Percentiles rank a stretch among this genome's conserved stretches.
Evolutionary conservation across 2,797 vertebrate genomes (phyloP).

Genomic region (Dermochelys coriacea): DNA sequence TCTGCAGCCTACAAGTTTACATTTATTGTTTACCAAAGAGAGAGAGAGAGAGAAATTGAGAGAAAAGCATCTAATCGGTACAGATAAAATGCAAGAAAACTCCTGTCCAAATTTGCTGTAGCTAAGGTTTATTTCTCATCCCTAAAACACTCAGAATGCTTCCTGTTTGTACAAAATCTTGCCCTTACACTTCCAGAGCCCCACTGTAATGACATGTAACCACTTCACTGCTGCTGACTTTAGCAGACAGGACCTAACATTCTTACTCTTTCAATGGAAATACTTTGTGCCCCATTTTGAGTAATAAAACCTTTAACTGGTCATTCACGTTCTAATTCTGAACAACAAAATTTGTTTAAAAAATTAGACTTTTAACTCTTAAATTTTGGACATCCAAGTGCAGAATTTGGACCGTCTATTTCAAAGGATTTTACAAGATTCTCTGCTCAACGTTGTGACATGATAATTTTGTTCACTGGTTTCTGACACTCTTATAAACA

Average conservation of each 20-base stretch:
- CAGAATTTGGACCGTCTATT: not conserved
- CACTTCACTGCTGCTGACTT: not conserved
- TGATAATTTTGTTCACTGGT: not conserved
- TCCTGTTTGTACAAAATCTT: not conserved
- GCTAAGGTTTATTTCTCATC: not conserved
- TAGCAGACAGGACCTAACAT: not conserved
- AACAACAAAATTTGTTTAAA: not conserved
- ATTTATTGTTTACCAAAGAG: not conserved
- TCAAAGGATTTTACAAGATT: not conserved
- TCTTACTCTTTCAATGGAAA: not conserved
- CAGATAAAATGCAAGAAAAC: not conserved
- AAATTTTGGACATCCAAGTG: not conserved
- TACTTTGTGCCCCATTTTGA: not conserved
- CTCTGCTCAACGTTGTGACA: not conserved
- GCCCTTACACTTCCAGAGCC: not conserved
- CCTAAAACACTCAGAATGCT: not conserved
- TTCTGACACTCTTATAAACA: not conserved
- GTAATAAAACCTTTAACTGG: not conserved
- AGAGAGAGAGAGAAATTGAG: too few relatives aligned
- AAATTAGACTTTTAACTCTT: not conserved
- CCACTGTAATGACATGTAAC: fast-evolving
- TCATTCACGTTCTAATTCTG: not conserved
- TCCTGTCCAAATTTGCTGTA: not conserved
- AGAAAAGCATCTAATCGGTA: not conserved
- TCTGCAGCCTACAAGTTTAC: not conserved